A percentile compares a stretch with the other conserved stretches of the same genome.
These are phyloP conservation scores for Thymelicus lineola DNA, from an alignment of 2,888 invertebrate species.

Conservation along the genomic window DNA sequence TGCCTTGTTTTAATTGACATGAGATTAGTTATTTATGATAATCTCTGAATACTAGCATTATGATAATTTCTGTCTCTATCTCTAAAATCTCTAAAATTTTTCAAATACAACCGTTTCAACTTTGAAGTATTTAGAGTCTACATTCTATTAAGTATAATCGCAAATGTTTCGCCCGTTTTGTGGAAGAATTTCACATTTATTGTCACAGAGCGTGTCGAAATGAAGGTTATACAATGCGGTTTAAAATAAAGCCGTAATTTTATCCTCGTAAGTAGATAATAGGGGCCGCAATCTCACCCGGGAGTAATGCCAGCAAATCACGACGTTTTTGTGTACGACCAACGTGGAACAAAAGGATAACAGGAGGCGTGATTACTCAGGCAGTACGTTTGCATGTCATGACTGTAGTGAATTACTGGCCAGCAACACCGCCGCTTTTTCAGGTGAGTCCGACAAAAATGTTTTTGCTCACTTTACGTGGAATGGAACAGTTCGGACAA, in stretches of 20 bases:
- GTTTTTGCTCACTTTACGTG: slow-evolving; percentile 43
- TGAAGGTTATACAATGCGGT: slow-evolving; percentile 34
- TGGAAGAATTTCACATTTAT: slow-evolving; percentile 22
- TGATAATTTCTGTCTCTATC: no score
- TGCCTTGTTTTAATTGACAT: no score
- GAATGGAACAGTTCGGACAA: slow-evolving; percentile 56
- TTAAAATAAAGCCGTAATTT: slow-evolving; percentile 38
- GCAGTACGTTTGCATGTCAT: slow-evolving; percentile 71
- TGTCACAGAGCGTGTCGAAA: slow-evolving; percentile 33
- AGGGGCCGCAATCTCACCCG: slow-evolving; percentile 35
- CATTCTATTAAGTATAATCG: slow-evolving; percentile 8
- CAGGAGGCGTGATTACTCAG: slow-evolving; percentile 80
- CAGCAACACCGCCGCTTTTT: slow-evolving; percentile 55
- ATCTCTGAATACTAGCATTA: no score
- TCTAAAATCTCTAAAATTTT: slow-evolving; percentile 40
- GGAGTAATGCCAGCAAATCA: slow-evolving; percentile 58
- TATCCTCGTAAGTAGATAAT: slow-evolving; percentile 38
- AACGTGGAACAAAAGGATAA: slow-evolving; percentile 70
- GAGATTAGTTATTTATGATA: no score
- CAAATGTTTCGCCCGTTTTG: slow-evolving; percentile 10
- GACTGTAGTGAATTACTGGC: slow-evolving; percentile 72
- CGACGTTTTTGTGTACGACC: slow-evolving; percentile 64
- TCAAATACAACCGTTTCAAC: slow-evolving; percentile 66
- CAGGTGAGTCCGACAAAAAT: slow-evolving; percentile 69
- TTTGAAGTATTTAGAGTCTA: slow-evolving; percentile 44